Base-by-base conservation (phyloP, 2,113 vertebrate genomes). In the Limanda limanda region DNA sequence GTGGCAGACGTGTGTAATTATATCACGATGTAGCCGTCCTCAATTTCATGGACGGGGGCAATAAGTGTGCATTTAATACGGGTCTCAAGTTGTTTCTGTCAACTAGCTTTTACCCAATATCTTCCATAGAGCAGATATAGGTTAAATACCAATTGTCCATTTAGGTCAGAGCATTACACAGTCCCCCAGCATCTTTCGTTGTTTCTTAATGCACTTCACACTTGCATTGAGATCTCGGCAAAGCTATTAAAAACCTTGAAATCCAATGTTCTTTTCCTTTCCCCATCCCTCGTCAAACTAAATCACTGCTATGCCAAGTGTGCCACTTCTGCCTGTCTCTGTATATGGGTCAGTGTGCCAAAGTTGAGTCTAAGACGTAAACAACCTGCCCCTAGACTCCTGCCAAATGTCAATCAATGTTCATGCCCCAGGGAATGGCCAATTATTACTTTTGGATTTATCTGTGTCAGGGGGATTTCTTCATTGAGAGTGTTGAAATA, bases 301-400 rank as follows among this genome's bases (percentile, higher is more conserved):
- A 79, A 51, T 81, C 4, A 73, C 27, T 23, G 25, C 11, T n/a
- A 14, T 65, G 23, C 37, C 35, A 48, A 51, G 51, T 48, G 51
- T 56, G 18, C 68, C 48, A 20, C 21, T 27, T 20, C 18, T 45
- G 59, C 40, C 17, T 64, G 64, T 61, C n/a, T 62, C 51, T 65
- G 55, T 7, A 10, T 73, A n/a, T 54, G 66, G 77, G 78, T 88
- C 68, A 86, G 48, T 88, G 54, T 81, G 75, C 59, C 23, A 71
- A 58, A 74, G 45, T 17, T 21, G 14, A 47, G 65, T 48, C 31
- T 47, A 25, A 21, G 13, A 3, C 0, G 60, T n/a, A 64, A 76
- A 81, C 64, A 75, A 27, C 9, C n/a, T 47, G 5, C 12, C 25
- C 48, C 25, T 71, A 1, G 15, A 52, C 51, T 57, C 35, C 35